Conservation (phyloP, 2,888 invertebrate species). For the Hirudinaria manillensis region DNA sequence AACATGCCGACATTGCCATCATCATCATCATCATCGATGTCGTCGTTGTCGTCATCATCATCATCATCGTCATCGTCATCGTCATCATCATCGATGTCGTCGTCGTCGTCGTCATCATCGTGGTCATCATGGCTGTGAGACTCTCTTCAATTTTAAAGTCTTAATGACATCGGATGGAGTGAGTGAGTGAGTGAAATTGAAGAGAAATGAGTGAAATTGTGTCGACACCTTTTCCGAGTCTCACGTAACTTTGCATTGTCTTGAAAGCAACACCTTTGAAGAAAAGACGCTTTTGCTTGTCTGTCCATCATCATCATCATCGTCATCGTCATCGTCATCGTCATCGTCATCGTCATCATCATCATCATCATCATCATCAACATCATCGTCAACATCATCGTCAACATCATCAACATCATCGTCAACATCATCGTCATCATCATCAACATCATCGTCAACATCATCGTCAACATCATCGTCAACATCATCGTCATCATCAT, state of each 20-base stretch:
- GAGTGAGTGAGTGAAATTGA: not conserved
- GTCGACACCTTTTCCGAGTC: too few relatives aligned
- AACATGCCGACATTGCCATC: not conserved
- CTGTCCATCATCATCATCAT: not conserved
- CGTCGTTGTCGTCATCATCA: not conserved
- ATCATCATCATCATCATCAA: constrained; percentile 15
- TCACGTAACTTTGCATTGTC: too few relatives aligned
- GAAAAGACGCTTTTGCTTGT: not conserved
- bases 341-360: not conserved
- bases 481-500: constrained; percentile 22
- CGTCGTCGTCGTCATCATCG: constrained; percentile 18
- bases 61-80: not conserved
- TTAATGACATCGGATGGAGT: not conserved
- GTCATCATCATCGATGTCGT: constrained; percentile 19
- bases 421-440: constrained; percentile 1
- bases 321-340: not conserved
- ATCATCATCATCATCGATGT: not conserved
- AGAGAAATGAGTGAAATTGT: too few relatives aligned
- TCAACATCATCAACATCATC: constrained; percentile 6
- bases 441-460: not conserved
- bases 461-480: constrained; percentile 9
- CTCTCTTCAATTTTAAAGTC: not conserved
- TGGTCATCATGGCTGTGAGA: not conserved
- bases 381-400: not conserved
- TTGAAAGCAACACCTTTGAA: too few relatives aligned